A percentile compares a stretch with the other conserved stretches of the same genome.
phyloP scores from a whole-genome alignment of 1,140 invertebrate species.

The Orius insidiosus region DNA sequence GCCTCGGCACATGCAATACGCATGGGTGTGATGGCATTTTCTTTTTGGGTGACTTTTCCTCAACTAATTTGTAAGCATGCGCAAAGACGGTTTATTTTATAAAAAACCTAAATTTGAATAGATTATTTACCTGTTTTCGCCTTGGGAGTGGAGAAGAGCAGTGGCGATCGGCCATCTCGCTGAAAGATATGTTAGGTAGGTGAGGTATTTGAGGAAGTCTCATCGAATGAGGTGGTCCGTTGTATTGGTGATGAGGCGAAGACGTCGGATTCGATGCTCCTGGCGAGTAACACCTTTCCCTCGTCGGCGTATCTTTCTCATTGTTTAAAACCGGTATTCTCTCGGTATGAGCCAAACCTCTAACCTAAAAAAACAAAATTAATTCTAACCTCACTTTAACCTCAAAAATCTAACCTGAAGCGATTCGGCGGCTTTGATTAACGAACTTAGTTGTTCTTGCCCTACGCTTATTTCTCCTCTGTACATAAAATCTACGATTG shows the following conservation, averaged over 20 bases:
- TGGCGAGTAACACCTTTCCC: constrained; percentile 28
- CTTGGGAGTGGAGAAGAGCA: constrained; percentile 56
- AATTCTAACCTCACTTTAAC: not conserved
- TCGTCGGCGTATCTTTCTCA: constrained; percentile 32
- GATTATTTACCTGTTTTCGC: constrained; percentile 34
- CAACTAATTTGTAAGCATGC: constrained; percentile 10
- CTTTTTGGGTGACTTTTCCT: constrained; percentile 12
- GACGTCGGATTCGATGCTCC: constrained; percentile 19
- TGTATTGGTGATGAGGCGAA: constrained; percentile 17
- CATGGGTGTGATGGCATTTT: constrained; percentile 8
- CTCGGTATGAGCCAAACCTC: constrained; percentile 56
- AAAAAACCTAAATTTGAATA: not conserved
- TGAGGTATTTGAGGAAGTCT: constrained; percentile 25
- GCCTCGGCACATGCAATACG: constrained; percentile 2
- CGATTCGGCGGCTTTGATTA: constrained; percentile 72
- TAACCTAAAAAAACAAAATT: constrained; percentile 28
- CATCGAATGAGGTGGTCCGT: constrained; percentile 16
- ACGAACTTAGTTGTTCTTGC: constrained; percentile 58
- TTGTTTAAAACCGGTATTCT: constrained; percentile 21
- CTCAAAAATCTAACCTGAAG: constrained; percentile 36
- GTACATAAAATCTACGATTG: constrained; percentile 84
- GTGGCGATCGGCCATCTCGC: constrained; percentile 23
- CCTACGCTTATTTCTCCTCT: constrained; percentile 73
- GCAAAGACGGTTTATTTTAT: constrained; percentile 7
- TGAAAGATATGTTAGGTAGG: constrained; percentile 33